A percentile compares a stretch with the other conserved stretches of the same genome.
These are phyloP conservation scores for Eudyptes chrysolophus DNA, from an alignment of 2,113 vertebrate species.

Conservation along the genomic window DNA sequence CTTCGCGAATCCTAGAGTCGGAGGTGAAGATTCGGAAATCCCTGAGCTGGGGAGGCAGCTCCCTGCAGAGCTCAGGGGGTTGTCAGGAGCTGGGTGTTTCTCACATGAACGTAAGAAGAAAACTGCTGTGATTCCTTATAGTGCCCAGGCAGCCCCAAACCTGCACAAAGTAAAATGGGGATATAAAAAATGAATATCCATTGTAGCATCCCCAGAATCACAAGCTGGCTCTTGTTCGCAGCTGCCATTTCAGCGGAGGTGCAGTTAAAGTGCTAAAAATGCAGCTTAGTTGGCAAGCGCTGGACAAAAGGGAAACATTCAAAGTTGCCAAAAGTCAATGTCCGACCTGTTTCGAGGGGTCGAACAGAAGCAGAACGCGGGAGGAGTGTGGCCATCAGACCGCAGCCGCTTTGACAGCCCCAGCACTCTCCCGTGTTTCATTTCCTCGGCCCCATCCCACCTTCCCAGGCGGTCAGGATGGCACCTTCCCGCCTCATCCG, in stretches of 20 bases:
- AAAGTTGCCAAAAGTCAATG: not conserved
- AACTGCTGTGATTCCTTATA: not conserved
- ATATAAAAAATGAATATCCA: not conserved
- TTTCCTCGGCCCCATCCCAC: too few relatives aligned
- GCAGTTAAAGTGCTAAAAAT: not conserved
- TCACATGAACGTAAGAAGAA: not conserved
- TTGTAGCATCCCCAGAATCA: not conserved
- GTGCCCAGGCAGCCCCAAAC: not conserved
- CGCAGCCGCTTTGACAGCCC: not conserved
- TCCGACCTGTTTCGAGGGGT: not conserved
- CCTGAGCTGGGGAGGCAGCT: not conserved
- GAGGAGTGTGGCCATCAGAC: not conserved
- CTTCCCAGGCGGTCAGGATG: not conserved
- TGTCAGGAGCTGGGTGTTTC: not conserved
- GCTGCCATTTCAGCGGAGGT: not conserved
- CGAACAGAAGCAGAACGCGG: not conserved
- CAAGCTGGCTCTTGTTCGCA: not conserved
- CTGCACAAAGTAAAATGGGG: not conserved
- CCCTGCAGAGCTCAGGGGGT: not conserved
- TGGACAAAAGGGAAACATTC: not conserved
- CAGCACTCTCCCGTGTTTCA: not conserved
- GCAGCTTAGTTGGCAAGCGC: not conserved
- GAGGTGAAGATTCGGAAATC: not conserved
- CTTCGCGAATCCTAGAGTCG: not conserved
- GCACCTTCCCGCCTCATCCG: not conserved